Evolutionary conservation across 1,140 invertebrate species (phyloP), one percentile per base, ranked within the genome.

Genomic region (Megalopta genalis): DNA sequence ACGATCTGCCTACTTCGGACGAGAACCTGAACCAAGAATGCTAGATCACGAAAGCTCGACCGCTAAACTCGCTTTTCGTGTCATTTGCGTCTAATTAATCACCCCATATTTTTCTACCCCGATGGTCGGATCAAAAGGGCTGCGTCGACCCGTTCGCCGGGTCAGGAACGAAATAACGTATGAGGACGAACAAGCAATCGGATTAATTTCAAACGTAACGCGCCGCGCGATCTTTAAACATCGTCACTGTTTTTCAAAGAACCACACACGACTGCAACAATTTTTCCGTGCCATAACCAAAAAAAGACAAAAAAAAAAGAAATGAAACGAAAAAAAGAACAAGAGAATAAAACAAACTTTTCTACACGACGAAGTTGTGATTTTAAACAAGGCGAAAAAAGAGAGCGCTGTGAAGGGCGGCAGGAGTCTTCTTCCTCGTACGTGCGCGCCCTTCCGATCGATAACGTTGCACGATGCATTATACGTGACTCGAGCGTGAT

Each of bases 1-100:
- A 93, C 93, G 91, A 87, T 70, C 90, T 92, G 80, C 89, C 94
- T 79, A 94, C 94, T 86, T 95, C 95, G 84, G 95, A 95, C 90
- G 95, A 95, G 90, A 95, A 95, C 93, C 94, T 95, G 92, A 95
- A 95, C 91, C 93, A 93, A 90, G 93, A 94, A 89, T 93, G 93
- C 90, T 94, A 94, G 90, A 80, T 86, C 74, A 82, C 80, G 74
- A 82, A 71, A 86, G 67, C 62, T 75, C 76, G 54, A 75, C 67
- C 74, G 82, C 77, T 84, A 84, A 64, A 81, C 60, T 68, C 81
- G 81, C 73, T 87, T 82, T 73, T 73, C 81, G 68, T 86, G 67
- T 83, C 84, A 82, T 74, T 82, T 81, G 62, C 85, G 67, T 81
- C 66, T 79, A 84, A 88, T 84, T 81, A 88, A 87, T 86, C 84